A percentile compares a stretch with the other conserved stretches of the same genome.
phyloP scores from a whole-genome alignment of 2,888 invertebrate genomes.

The Vannuccia rotundouncinata region DNA sequence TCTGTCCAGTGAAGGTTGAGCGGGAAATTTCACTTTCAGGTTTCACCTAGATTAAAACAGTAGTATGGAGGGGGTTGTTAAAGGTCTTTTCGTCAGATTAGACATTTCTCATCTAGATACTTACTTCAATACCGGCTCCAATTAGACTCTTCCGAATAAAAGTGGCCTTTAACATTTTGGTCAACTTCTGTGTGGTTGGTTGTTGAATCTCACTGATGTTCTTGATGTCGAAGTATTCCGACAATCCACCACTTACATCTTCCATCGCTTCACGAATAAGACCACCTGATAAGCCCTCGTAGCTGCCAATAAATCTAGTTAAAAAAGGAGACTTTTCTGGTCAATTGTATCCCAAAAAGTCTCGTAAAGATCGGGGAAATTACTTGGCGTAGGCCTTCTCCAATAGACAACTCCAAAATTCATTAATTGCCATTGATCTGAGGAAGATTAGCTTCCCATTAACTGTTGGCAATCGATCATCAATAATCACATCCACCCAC shows the following conservation, averaged over 20 bases:
- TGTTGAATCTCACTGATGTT: constrained; percentile 57
- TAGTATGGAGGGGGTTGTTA: too few relatives aligned
- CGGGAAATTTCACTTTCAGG: background rate
- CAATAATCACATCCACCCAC: constrained; percentile 66
- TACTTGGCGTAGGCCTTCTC: constrained; percentile 74
- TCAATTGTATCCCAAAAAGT: too few relatives aligned
- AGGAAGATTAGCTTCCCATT: constrained; percentile 64
- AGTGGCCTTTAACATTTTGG: constrained; percentile 45
- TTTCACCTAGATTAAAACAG: background rate
- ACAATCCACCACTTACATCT: constrained; percentile 78
- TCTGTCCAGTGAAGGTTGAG: constrained; percentile 16
- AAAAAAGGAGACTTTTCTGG: too few relatives aligned
- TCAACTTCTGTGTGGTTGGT: background rate
- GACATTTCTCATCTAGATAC: background rate
- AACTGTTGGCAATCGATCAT: constrained; percentile 61
- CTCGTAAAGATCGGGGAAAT: constrained; percentile 58
- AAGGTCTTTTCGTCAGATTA: too few relatives aligned
- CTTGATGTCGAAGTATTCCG: constrained; percentile 64
- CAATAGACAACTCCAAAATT: constrained; percentile 70
- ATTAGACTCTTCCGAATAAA: constrained; percentile 49
- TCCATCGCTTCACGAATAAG: constrained; percentile 97
- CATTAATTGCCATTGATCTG: constrained; percentile 60
- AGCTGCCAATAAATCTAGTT: constrained; percentile 82
- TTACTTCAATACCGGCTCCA: constrained; percentile 45
- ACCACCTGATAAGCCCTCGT: constrained; percentile 92